Conservation (phyloP, 2,113 vertebrate species). For the Apodemus speciosus region DNA sequence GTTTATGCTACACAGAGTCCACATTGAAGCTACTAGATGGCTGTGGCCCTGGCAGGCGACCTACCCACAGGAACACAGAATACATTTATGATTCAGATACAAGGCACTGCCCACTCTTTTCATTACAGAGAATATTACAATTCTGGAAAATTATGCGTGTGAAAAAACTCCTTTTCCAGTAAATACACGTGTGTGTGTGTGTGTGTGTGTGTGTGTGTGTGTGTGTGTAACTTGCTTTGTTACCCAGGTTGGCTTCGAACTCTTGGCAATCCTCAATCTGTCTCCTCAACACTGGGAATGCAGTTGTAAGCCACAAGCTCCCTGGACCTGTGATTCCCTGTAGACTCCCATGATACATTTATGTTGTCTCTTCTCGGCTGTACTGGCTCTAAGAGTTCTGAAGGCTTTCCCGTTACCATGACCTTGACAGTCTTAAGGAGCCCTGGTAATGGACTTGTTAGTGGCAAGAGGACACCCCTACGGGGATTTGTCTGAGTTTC, state of each 20-base stretch:
- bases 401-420: background rate
- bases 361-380: background rate
- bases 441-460: background rate
- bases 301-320: background rate
- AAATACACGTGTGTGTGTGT: no score
- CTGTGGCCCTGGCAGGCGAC: background rate
- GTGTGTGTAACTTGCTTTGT: background rate
- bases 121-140: background rate
- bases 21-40: background rate
- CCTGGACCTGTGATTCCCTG: background rate
- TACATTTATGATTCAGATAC: background rate
- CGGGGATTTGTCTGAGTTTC: background rate
- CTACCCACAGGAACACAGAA: background rate
- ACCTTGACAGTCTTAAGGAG: constrained; percentile 7
- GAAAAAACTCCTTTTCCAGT: background rate
- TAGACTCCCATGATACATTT: background rate
- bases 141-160: background rate
- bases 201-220: no score
- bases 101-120: background rate
- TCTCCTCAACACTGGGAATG: background rate
- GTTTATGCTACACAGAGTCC: background rate
- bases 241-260: no score
- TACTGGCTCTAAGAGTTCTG: background rate
- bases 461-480: background rate
- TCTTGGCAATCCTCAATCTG: background rate